These are phyloP conservation scores for Dicentrarchus labrax DNA, from an alignment of 2,113 vertebrate genomes.

Conservation along the genomic window DNA sequence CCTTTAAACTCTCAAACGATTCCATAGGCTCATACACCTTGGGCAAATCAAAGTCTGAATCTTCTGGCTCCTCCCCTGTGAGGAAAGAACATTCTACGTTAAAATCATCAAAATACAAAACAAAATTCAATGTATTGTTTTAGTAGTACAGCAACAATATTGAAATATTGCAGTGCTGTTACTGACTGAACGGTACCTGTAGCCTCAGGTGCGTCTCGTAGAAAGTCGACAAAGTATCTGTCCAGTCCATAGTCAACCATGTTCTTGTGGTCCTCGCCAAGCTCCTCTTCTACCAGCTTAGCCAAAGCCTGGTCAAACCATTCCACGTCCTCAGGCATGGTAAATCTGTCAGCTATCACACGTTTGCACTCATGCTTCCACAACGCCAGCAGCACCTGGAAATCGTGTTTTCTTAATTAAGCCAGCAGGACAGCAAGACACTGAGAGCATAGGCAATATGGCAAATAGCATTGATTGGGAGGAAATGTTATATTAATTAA, in stretches of 20 bases:
- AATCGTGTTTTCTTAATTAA: background rate
- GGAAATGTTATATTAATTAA: background rate
- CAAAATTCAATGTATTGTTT: background rate
- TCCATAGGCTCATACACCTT: constrained; percentile 92
- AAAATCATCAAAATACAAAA: background rate
- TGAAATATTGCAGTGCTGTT: background rate
- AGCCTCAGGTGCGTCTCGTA: constrained; percentile 89
- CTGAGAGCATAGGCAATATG: background rate
- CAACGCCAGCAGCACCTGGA: constrained; percentile 88
- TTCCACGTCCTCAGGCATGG: constrained; percentile 85
- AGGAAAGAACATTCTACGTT: constrained; percentile 6
- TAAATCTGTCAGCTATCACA: constrained; percentile 95
- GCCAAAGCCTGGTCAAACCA: constrained; percentile 91
- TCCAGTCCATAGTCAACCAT: constrained; percentile 83
- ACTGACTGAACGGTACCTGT: constrained; percentile 82
- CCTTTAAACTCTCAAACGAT: constrained; percentile 88
- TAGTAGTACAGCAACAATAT: background rate
- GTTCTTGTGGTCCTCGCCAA: constrained; percentile 79
- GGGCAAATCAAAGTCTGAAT: constrained; percentile 86
- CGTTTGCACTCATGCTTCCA: constrained; percentile 98
- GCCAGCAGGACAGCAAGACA: background rate
- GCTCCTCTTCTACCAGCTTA: constrained; percentile 85
- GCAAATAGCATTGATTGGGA: background rate
- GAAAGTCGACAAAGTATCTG: constrained; percentile 95
- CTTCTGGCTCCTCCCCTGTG: constrained; percentile 90